Evolutionary conservation across 2,113 vertebrate species (phyloP).

Genomic region (Carassius auratus): DNA sequence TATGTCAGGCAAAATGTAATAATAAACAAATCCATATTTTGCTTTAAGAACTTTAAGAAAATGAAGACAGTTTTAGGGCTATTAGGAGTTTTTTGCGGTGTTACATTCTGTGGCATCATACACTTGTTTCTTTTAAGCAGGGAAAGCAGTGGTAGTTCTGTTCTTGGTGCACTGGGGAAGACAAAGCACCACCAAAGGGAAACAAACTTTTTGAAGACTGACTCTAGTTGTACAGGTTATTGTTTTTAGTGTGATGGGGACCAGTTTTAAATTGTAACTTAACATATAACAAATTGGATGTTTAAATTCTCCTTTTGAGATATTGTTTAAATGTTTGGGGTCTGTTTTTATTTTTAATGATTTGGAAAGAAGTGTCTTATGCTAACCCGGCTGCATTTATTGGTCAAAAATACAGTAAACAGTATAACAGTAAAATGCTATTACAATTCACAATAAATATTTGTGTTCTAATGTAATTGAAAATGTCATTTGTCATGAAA

Average conservation of each 20-base stretch:
- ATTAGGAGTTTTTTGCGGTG: background rate
- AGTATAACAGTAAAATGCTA: background rate
- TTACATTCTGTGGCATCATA: slow-evolving; percentile 3
- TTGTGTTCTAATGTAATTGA: background rate
- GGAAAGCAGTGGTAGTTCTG: background rate
- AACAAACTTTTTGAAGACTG: background rate
- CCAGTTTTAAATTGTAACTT: background rate
- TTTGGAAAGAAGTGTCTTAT: background rate
- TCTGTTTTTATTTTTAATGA: background rate
- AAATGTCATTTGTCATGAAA: background rate
- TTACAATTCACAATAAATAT: background rate
- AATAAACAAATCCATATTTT: background rate
- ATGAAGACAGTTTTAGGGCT: background rate
- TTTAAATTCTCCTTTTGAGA: background rate
- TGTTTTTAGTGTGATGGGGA: background rate
- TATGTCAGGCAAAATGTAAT: background rate
- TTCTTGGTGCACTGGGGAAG: background rate
- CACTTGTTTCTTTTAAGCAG: background rate
- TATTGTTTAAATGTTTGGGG: background rate
- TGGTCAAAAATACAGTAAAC: background rate
- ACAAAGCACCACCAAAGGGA: background rate
- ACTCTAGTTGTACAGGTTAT: background rate
- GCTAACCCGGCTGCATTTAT: background rate
- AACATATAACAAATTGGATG: background rate
- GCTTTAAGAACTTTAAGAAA: background rate